Percentiles rank a stretch among this genome's conserved stretches.
phyloP scores from a whole-genome alignment of 2,797 vertebrate species.

The Epinephelus coioides region DNA sequence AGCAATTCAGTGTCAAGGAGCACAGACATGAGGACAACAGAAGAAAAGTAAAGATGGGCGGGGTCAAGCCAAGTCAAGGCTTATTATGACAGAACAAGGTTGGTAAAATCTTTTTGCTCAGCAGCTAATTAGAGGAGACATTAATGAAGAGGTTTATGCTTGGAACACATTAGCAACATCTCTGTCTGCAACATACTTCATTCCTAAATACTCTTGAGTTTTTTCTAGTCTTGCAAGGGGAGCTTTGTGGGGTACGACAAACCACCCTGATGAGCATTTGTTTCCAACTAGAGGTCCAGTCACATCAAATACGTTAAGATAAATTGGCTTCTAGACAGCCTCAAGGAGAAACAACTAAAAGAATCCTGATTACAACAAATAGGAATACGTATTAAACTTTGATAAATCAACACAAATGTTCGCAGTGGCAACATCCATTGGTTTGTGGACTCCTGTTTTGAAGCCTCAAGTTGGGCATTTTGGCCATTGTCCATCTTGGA shows the following conservation, averaged over 20 bases:
- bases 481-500: too few species aligned
- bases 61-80: slow-evolving; percentile 30
- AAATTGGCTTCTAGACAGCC: too few species aligned
- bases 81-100: slow-evolving; percentile 36
- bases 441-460: too few species aligned
- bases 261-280: neutral
- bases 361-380: too few species aligned
- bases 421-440: neutral
- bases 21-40: neutral
- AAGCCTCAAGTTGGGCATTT: too few species aligned
- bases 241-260: neutral
- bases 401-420: neutral
- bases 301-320: neutral
- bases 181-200: neutral
- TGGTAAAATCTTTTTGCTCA: slow-evolving; percentile 27
- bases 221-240: neutral
- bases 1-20: slow-evolving; percentile 14
- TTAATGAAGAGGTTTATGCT: slow-evolving; percentile 31
- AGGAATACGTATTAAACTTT: neutral
- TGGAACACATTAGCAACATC: slow-evolving; percentile 19
- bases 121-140: slow-evolving; percentile 48
- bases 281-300: neutral
- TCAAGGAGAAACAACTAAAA: too few species aligned
- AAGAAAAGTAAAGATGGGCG: neutral
- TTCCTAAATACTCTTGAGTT: slow-evolving; percentile 14